A percentile compares a stretch with the other conserved stretches of the same genome.
These are phyloP conservation scores for Toxotes lorentzi DNA, from an alignment of 2,797 vertebrate species.

Conservation along the genomic window DNA sequence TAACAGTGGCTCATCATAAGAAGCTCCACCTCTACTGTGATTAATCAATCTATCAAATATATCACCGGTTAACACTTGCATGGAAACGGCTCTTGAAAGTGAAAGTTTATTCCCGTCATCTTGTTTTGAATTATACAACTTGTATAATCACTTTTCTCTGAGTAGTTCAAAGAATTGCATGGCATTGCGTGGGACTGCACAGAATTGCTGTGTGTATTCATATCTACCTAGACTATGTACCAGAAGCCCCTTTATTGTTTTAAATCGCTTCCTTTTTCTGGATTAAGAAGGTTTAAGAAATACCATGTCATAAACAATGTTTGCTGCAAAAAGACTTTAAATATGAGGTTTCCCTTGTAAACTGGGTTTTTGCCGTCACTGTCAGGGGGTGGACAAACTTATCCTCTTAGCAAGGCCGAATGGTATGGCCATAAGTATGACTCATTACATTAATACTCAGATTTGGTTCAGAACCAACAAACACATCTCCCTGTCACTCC, in stretches of 20 bases:
- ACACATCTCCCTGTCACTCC: neutral
- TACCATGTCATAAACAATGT: neutral
- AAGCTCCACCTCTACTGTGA: slow-evolving; percentile 37
- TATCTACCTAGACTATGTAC: slow-evolving; percentile 19
- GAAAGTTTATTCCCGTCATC: slow-evolving; percentile 27
- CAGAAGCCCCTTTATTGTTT: slow-evolving; percentile 52
- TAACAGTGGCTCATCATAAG: slow-evolving; percentile 57
- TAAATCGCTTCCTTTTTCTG: slow-evolving; percentile 32
- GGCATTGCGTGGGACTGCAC: slow-evolving; percentile 41
- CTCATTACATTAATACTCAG: neutral
- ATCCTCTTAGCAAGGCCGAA: slow-evolving; percentile 23
- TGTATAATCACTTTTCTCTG: slow-evolving; percentile 29
- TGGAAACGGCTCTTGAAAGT: slow-evolving; percentile 9
- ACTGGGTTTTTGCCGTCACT: slow-evolving; percentile 8
- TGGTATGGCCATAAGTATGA: neutral
- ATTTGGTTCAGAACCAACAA: slow-evolving; percentile 2
- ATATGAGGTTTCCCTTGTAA: neutral
- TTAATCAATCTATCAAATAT: slow-evolving; percentile 56
- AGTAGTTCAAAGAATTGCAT: slow-evolving; percentile 43
- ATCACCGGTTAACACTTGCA: slow-evolving; percentile 5
- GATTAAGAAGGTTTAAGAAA: slow-evolving; percentile 12
- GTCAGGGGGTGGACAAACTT: neutral
- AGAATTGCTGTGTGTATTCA: slow-evolving; percentile 34
- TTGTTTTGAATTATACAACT: slow-evolving; percentile 32
- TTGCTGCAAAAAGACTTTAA: slow-evolving; percentile 6